Percentiles rank a stretch among this genome's conserved stretches.
Conservation (phyloP, 2,113 vertebrate species). For the Piaya cayana region DNA sequence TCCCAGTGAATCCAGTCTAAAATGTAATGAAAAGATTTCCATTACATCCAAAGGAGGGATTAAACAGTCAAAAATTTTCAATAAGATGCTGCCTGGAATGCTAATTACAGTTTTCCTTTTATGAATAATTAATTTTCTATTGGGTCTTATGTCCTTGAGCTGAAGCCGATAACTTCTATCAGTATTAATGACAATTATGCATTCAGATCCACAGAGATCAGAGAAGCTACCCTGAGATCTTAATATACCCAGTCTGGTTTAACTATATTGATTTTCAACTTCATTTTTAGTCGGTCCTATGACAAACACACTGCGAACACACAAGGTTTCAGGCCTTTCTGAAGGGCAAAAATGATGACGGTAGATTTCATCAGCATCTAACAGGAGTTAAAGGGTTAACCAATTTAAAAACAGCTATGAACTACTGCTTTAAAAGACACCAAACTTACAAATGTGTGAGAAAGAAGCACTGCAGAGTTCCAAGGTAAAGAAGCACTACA, state of each 20-base stretch:
- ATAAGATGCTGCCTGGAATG: not conserved
- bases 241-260: not conserved
- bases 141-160: not conserved
- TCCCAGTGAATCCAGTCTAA: not conserved
- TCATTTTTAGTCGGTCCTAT: not conserved
- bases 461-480: not conserved
- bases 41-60: not conserved
- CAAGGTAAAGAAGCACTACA: not conserved
- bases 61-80: conserved; percentile 1
- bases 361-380: not conserved
- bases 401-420: not conserved
- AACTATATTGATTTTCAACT: not conserved
- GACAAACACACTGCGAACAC: not conserved
- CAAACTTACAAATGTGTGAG: not conserved
- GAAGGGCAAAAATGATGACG: not conserved
- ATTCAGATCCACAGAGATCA: not conserved
- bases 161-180: not conserved
- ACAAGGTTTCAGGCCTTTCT: not conserved
- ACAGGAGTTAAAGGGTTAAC: not conserved
- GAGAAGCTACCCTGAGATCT: not conserved
- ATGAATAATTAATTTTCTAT: conserved; percentile 43
- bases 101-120: not conserved
- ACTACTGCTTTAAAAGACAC: not conserved
- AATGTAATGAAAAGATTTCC: not conserved
- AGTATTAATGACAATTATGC: conserved; percentile 28